Evolutionary conservation across 1,140 invertebrate species (phyloP), one percentile per base, ranked within the genome.

Genomic region (Alviniconcha marisindica): DNA sequence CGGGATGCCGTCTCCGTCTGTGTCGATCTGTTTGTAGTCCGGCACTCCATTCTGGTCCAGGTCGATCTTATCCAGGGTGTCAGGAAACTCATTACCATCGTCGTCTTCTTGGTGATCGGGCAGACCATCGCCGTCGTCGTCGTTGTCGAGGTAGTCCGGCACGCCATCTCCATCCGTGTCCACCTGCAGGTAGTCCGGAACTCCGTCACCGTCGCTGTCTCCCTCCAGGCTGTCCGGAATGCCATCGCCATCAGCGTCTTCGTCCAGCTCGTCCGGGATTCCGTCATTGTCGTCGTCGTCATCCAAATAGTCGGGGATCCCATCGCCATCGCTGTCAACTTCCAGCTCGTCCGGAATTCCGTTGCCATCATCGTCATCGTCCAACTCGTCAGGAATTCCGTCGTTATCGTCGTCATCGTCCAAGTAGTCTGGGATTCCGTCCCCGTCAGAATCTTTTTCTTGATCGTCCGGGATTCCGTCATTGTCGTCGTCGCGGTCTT

Each of bases 11-110:
- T 92, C 91, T 71, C 89, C 88, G 73, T 92, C 91, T 74, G 86
- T 87, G 88, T 93, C 92, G 84, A 92, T 86, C 66, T 93, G 83
- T 91, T 88, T 87, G 81, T 92, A 82, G 77, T 93, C 89, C 14
- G 91, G 89, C 77, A 92, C 92, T 38, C 88, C 89, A 86, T 93
- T 90, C 31, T 88, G 88, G 84, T 93, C 90, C 40, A 86, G 83
- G 78, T 90, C 87, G 78, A 85, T 90, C 60, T 91, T 85, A 36
- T 89, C 86, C 81, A 82, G 84, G 42, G 89, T 69, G 81, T 92
- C 87, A 54, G 90, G 88, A 60, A 91, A 89, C 15, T 89, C 90
- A 83, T 89, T 87, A 77, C 88, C 86, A 82, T 89, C 87, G 81
- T 91, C 89, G 76, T 89, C 86, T 36, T 90, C 85, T 14, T 87